These are phyloP conservation scores for Anneissia japonica DNA, from an alignment of 35 echinoderm and acorn worm species.

Conservation along the genomic window DNA sequence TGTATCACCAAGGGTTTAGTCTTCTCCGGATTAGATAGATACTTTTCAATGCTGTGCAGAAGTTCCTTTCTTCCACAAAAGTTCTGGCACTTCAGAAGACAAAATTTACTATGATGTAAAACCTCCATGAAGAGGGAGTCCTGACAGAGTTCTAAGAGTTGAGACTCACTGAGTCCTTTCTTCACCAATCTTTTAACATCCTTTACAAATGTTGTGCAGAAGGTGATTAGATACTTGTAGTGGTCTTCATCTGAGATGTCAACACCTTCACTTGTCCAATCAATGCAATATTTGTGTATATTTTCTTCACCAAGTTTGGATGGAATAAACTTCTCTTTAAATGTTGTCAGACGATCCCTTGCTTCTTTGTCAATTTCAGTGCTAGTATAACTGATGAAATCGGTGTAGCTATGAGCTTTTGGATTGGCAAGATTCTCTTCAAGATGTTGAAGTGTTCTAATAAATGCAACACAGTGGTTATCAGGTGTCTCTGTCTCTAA, in stretches of 20 bases:
- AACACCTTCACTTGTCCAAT: constrained; percentile 69
- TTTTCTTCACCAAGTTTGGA: constrained; percentile 39
- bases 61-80: constrained; percentile 78
- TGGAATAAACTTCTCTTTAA: constrained; percentile 63
- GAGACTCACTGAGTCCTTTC: constrained; percentile 20
- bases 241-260: constrained; percentile 26
- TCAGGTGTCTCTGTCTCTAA: constrained; percentile 33
- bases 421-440: constrained; percentile 30
- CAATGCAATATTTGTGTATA: constrained; percentile 49
- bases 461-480: constrained; percentile 73
- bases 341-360: constrained; percentile 29
- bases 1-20: constrained; percentile 53
- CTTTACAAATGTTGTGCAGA: constrained; percentile 46
- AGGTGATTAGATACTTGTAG: constrained; percentile 54
- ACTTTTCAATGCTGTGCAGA: constrained; percentile 30
- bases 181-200: constrained; percentile 55
- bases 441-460: constrained; percentile 63
- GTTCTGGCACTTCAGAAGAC: constrained; percentile 58
- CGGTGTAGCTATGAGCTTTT: background rate
- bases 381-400: background rate
- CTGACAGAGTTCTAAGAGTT: constrained; percentile 31
- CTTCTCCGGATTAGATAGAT: background rate
- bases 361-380: constrained; percentile 49
- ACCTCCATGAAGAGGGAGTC: constrained; percentile 60
- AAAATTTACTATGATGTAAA: constrained; percentile 81